These are phyloP conservation scores for Orgyia antiqua DNA, from an alignment of 2,888 invertebrate genomes.

Conservation along the genomic window DNA sequence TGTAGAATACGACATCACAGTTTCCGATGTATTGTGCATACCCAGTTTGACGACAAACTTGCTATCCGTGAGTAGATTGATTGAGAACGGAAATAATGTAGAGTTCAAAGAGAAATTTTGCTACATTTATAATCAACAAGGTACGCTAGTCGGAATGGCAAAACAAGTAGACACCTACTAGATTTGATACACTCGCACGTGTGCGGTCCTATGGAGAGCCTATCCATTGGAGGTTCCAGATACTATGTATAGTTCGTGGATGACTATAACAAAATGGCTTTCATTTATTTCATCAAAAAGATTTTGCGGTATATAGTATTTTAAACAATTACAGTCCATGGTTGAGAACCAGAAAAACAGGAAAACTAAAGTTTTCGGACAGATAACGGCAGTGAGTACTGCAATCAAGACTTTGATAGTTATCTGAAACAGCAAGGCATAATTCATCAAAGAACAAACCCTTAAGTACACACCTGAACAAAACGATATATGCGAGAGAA, in stretches of 20 bases:
- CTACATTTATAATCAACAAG: no score
- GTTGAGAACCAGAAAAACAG: neutral
- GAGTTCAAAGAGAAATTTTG: no score
- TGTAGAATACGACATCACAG: constrained; percentile 4
- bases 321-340: neutral
- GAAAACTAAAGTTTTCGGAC: neutral
- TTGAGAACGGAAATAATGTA: no score
- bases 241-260: neutral
- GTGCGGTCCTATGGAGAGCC: no score
- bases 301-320: constrained; percentile 1
- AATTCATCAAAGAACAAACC: neutral
- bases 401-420: no score
- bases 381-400: neutral
- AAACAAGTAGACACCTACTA: no score
- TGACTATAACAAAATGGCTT: no score
- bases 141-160: no score
- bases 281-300: constrained; percentile 1
- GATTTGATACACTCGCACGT: constrained; percentile 1
- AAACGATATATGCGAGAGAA: neutral
- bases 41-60: no score
- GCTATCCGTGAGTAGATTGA: no score
- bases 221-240: constrained; percentile 2
- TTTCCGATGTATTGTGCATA: no score
- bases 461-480: neutral
- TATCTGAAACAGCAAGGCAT: no score